These are phyloP conservation scores for Hemicordylus capensis DNA, from an alignment of 2,113 vertebrate species.

Conservation along the genomic window DNA sequence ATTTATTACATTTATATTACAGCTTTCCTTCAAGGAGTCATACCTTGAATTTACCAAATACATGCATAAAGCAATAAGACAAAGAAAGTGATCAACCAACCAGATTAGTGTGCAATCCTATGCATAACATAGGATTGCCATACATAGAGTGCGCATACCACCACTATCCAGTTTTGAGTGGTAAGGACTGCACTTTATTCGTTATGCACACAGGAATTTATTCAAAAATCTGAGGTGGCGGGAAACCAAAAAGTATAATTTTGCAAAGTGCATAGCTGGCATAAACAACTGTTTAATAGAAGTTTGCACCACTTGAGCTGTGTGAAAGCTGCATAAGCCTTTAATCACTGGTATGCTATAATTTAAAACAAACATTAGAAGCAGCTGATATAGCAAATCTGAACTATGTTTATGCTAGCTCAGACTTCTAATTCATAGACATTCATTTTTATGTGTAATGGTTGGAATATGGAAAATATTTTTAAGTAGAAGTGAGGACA, in stretches of 20 bases:
- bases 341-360: slow-evolving; percentile 46
- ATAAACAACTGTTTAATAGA: neutral
- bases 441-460: neutral
- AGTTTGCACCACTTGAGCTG: neutral
- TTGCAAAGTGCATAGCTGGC: neutral
- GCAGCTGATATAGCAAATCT: slow-evolving; percentile 27
- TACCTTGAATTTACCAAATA: no score
- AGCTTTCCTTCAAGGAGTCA: no score
- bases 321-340: slow-evolving; percentile 4
- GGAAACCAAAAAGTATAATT: neutral
- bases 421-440: slow-evolving; percentile 10
- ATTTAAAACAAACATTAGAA: slow-evolving; percentile 28
- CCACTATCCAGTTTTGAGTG: neutral
- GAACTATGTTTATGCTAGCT: slow-evolving; percentile 25
- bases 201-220: neutral
- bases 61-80: no score
- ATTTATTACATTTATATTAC: no score
- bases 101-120: no score
- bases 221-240: neutral
- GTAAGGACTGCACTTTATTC: neutral
- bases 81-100: no score
- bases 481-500: neutral
- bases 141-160: no score
- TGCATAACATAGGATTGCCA: no score
- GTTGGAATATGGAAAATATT: neutral